phyloP scores from a whole-genome alignment of 2,113 vertebrate genomes.

The Mormyrus lacerda region DNA sequence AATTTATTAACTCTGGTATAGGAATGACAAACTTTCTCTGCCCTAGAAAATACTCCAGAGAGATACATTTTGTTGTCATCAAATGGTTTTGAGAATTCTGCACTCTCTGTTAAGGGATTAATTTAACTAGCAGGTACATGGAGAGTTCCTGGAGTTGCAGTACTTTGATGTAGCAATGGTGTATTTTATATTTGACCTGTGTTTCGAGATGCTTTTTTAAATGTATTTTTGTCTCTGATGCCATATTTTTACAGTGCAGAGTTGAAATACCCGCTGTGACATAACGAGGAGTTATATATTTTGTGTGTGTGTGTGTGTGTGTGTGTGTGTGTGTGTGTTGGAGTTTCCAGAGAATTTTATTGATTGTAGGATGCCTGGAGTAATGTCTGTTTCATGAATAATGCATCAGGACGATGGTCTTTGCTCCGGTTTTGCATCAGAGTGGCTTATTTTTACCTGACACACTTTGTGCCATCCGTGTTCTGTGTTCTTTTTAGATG shows the following conservation, averaged over 20 bases:
- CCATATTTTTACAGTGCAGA: neutral
- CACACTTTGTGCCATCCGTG: neutral
- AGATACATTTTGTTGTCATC: neutral
- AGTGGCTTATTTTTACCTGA: conserved; percentile 7
- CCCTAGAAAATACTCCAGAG: neutral
- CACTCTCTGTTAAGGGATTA: neutral
- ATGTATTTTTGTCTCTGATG: conserved; percentile 12
- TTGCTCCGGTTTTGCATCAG: neutral
- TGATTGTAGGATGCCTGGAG: conserved; percentile 23
- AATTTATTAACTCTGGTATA: neutral
- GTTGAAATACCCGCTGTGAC: neutral
- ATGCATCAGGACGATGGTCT: neutral
- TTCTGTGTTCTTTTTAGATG: neutral
- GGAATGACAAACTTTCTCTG: neutral
- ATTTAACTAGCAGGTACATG: neutral
- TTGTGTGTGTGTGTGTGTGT: neutral
- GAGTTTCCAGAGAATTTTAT: conserved; percentile 11
- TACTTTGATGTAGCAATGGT: neutral
- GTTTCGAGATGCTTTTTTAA: neutral
- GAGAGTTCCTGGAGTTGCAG: neutral
- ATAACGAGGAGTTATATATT: neutral
- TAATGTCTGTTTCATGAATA: neutral
- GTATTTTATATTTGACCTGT: neutral
- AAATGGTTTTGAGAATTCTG: neutral
- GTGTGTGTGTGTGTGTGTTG: neutral